A percentile compares a stretch with the other conserved stretches of the same genome.
phyloP scores from a whole-genome alignment of 2,888 invertebrate species.

The Fragum whitleyi region DNA sequence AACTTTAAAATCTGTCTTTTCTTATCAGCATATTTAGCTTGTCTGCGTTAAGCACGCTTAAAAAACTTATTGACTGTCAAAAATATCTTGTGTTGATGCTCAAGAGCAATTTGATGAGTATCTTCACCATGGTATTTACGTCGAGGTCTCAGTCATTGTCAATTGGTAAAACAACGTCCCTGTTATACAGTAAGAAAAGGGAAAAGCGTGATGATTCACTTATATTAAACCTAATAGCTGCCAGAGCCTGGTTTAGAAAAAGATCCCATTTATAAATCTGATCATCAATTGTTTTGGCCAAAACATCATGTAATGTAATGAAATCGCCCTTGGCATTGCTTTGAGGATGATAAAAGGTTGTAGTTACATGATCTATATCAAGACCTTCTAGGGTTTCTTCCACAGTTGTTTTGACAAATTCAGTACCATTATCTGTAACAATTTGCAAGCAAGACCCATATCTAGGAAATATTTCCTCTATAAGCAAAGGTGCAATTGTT shows the following conservation, averaged over 20 bases:
- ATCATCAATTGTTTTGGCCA: neutral
- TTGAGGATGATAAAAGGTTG: too few species aligned
- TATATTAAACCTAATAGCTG: too few species aligned
- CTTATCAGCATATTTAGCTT: constrained; percentile 53
- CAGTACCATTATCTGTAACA: too few species aligned
- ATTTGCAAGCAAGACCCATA: too few species aligned
- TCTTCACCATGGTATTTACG: too few species aligned
- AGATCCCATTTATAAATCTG: too few species aligned
- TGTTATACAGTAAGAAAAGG: constrained; percentile 51
- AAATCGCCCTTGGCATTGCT: constrained; percentile 13
- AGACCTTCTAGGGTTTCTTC: too few species aligned
- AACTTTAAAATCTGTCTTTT: constrained; percentile 32
- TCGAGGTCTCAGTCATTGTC: constrained; percentile 22
- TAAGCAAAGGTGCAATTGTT: constrained; percentile 44
- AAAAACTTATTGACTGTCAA: constrained; percentile 33
- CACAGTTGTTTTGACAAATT: constrained; percentile 24
- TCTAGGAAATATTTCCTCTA: too few species aligned
- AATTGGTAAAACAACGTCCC: constrained; percentile 54
- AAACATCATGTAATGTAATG: constrained; percentile 11
- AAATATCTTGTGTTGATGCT: constrained; percentile 57
- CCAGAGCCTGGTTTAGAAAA: too few species aligned
- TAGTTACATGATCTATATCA: too few species aligned
- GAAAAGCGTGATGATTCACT: constrained; percentile 46
- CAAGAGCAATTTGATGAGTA: too few species aligned
- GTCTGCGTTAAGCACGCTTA: constrained; percentile 47